These are phyloP conservation scores for Petrocephalus sullivani DNA, from an alignment of 2,797 vertebrate genomes.

Conservation along the genomic window DNA sequence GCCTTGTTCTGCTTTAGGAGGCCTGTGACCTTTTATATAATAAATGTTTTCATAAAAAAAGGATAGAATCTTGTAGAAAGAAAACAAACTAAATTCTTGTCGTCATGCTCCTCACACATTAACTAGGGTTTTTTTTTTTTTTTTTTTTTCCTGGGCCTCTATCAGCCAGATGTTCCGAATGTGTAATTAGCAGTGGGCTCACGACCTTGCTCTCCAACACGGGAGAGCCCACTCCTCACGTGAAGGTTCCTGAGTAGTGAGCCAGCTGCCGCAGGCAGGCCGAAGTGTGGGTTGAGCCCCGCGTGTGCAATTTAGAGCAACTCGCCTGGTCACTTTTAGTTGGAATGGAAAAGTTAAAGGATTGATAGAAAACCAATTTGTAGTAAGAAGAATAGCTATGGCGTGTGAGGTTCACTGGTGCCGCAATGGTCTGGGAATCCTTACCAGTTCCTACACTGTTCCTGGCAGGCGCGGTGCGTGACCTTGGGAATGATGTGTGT, in stretches of 20 bases:
- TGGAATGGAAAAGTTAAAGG: not conserved
- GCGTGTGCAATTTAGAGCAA: too few species aligned
- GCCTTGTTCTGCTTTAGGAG: not conserved
- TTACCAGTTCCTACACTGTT: not conserved
- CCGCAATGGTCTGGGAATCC: not conserved
- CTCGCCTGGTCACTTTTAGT: not conserved
- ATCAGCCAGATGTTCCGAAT: not conserved
- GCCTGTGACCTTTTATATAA: constrained; percentile 13
- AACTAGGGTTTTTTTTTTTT: not conserved
- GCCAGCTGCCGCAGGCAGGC: not conserved
- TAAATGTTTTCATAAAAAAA: constrained; percentile 14
- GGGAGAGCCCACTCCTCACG: not conserved
- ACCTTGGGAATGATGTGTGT: not conserved
- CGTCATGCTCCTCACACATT: not conserved
- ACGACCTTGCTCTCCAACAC: not conserved
- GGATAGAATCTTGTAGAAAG: not conserved
- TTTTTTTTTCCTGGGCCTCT: not conserved
- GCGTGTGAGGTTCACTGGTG: not conserved
- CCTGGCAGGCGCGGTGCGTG: not conserved
- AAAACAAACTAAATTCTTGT: not conserved
- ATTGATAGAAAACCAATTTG: not conserved
- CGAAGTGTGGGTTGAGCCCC: not conserved
- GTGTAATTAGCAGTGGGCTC: not conserved
- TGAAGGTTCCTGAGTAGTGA: not conserved
- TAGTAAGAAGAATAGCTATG: not conserved